Evolutionary conservation across 64 coral and sea anemone species (phyloP).

Genomic region (Dendronephthya gigantea): DNA sequence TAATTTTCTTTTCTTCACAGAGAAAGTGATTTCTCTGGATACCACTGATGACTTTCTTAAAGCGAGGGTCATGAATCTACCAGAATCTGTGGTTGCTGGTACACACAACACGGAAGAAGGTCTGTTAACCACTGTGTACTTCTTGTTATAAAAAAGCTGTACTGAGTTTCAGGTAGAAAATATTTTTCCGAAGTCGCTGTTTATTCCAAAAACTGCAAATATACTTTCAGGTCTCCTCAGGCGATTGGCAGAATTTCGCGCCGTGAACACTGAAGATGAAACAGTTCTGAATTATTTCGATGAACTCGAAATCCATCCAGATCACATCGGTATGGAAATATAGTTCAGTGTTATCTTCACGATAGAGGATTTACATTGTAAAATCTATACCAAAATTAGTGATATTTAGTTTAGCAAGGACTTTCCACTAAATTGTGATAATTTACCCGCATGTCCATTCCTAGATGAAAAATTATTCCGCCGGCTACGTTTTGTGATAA

Average conservation of each 20-base stretch:
- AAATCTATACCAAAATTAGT: too few species aligned
- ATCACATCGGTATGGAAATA: slow-evolving; percentile 52
- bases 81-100: slow-evolving; percentile 88
- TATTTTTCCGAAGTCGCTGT: neutral
- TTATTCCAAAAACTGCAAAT: too few species aligned
- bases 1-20: slow-evolving; percentile 24
- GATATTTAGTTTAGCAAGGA: too few species aligned
- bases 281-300: slow-evolving; percentile 96
- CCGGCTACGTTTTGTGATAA: neutral
- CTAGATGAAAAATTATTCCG: too few species aligned
- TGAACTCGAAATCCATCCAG: slow-evolving; percentile 95
- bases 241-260: slow-evolving; percentile 64
- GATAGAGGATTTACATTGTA: too few species aligned
- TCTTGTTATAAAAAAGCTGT: too few species aligned
- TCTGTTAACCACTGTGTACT: too few species aligned
- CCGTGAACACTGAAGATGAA: slow-evolving; percentile 81
- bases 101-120: slow-evolving; percentile 98
- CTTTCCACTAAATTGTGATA: too few species aligned
- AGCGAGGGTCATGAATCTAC: slow-evolving; percentile 84
- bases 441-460: too few species aligned
- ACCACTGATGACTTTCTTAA: slow-evolving; percentile 93
- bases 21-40: slow-evolving; percentile 73
- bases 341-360: neutral
- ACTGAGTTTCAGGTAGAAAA: too few species aligned
- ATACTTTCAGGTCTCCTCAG: slow-evolving; percentile 56